Conservation (phyloP, 2,797 vertebrate species). For the Rachycentron canadum region DNA sequence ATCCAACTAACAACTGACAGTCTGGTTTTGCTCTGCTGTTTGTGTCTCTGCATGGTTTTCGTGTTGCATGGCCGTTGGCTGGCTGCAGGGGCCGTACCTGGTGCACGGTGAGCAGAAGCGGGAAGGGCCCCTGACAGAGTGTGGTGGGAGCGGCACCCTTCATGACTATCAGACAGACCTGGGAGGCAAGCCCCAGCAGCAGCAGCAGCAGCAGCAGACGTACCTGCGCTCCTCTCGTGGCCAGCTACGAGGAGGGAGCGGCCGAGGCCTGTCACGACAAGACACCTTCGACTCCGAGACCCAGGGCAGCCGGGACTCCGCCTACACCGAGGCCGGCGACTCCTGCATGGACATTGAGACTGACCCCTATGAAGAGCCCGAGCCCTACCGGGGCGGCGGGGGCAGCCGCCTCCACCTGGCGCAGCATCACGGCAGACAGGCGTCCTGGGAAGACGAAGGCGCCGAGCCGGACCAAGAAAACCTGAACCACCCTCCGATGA, state of each 20-base stretch:
- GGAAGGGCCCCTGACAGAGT: conserved; percentile 87
- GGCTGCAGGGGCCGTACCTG: conserved; percentile 91
- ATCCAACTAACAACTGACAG: conserved; percentile 73
- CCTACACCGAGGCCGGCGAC: conserved; percentile 93
- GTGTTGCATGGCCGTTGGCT: conserved; percentile 75
- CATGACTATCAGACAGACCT: conserved; percentile 88
- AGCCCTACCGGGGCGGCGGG: conserved; percentile 85
- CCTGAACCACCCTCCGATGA: conserved; percentile 85
- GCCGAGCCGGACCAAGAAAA: conserved; percentile 91
- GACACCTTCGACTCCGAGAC: conserved; percentile 96
- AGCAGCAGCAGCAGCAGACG: conserved; percentile 79
- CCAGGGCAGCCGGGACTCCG: conserved; percentile 93
- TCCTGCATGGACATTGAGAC: conserved; percentile 97
- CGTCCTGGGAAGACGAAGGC: conserved; percentile 90
- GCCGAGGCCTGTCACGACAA: conserved; percentile 90
- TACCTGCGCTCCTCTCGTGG: conserved; percentile 84
- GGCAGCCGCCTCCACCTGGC: conserved; percentile 80
- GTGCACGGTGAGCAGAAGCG: conserved; percentile 91
- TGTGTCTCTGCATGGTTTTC: conserved; percentile 83
- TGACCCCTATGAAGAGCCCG: conserved; percentile 93
- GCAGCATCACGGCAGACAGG: conserved; percentile 86
- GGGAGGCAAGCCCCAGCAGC: conserved; percentile 85
- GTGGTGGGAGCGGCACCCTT: conserved; percentile 80
- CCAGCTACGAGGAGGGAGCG: conserved; percentile 80
- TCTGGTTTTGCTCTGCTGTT: conserved; percentile 72